Evolutionary conservation across 2,797 vertebrate genomes (phyloP).

Genomic region (Coluber constrictor): DNA sequence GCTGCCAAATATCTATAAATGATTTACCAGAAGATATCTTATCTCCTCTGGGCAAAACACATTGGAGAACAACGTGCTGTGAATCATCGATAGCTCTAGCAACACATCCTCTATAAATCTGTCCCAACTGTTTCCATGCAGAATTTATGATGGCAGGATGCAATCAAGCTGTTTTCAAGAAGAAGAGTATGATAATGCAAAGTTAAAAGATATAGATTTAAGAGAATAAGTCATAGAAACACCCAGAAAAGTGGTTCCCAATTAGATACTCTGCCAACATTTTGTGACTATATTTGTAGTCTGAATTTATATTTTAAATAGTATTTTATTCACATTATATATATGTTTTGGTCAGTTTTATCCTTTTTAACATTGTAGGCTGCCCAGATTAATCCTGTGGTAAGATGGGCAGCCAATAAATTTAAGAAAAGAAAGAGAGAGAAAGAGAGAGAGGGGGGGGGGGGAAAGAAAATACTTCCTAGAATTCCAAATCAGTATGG

Average conservation of each 20-base stretch:
- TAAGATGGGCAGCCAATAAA: background rate
- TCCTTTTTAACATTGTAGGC: background rate
- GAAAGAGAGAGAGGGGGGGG: rapidly evolving
- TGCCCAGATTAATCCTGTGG: background rate
- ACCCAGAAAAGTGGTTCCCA: background rate
- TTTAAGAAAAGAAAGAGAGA: background rate
- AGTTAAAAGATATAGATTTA: conserved; percentile 37
- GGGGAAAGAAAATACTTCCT: background rate
- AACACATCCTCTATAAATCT: conserved; percentile 63
- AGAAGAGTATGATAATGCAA: conserved; percentile 33
- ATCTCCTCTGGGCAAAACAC: conserved; percentile 60
- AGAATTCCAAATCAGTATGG: background rate
- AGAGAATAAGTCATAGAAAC: background rate
- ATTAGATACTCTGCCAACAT: background rate
- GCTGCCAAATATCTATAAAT: conserved; percentile 63
- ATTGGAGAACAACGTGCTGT: conserved; percentile 55
- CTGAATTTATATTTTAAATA: background rate
- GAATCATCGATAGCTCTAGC: conserved; percentile 64
- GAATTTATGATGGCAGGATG: conserved; percentile 59
- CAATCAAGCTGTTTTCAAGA: conserved; percentile 56
- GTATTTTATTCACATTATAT: background rate
- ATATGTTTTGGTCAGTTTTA: background rate
- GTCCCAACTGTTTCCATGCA: conserved; percentile 59
- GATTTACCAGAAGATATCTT: conserved; percentile 64
- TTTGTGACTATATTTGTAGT: background rate